Conservation (phyloP, 2,888 invertebrate species). For the Heliconius sara region DNA sequence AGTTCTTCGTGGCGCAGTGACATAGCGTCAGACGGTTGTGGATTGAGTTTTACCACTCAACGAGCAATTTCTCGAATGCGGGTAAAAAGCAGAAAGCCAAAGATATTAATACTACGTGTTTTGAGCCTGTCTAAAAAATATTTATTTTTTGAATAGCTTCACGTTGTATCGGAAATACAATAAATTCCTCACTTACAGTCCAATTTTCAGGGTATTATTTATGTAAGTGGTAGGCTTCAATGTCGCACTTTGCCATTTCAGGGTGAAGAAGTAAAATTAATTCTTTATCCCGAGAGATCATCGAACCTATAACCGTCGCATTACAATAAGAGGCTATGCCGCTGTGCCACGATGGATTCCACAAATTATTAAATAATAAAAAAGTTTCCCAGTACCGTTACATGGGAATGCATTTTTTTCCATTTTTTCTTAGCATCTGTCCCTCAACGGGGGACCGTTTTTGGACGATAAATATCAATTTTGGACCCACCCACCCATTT, state of each 20-base stretch:
- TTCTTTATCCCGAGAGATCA: not conserved
- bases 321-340: not conserved
- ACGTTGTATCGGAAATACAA: too few species aligned
- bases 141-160: too few species aligned
- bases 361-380: slow-evolving; percentile 27
- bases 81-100: too few species aligned
- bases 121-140: too few species aligned
- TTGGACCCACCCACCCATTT: slow-evolving; percentile 76
- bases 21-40: not conserved
- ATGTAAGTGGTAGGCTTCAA: not conserved
- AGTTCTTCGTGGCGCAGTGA: too few species aligned
- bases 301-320: not conserved
- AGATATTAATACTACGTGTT: too few species aligned
- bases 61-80: not conserved
- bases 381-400: slow-evolving; percentile 37
- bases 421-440: slow-evolving; percentile 45
- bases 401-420: slow-evolving; percentile 34
- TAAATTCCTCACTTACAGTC: too few species aligned
- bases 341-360: not conserved
- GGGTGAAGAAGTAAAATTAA: not conserved
- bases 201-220: too few species aligned
- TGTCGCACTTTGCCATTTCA: not conserved
- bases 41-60: not conserved
- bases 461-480: slow-evolving; percentile 82
- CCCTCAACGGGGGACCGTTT: slow-evolving; percentile 50